Percentiles rank a stretch among this genome's conserved stretches.
Evolutionary conservation across 2,888 invertebrate species (phyloP).

Genomic region (Lycocerus yunnanus): DNA sequence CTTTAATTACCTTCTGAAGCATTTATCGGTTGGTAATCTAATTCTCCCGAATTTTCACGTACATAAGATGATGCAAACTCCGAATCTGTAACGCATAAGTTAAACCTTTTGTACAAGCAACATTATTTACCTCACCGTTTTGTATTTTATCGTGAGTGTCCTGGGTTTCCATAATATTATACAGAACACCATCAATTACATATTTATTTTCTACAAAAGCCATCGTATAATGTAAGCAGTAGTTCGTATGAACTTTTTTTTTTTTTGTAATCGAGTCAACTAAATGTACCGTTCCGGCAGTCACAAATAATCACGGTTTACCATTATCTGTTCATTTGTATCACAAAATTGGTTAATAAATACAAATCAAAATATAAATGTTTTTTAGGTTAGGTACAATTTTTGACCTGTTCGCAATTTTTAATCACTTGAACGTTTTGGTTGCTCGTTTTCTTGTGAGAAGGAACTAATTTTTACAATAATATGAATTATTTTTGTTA

Average conservation of each 20-base stretch:
- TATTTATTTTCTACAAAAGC: neutral
- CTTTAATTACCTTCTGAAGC: neutral
- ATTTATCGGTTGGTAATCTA: neutral
- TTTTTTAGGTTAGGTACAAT: neutral
- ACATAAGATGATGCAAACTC: neutral
- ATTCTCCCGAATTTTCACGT: neutral
- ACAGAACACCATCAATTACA: neutral
- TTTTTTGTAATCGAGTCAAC: neutral
- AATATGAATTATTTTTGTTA: neutral
- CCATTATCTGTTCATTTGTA: neutral
- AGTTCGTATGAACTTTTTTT: neutral
- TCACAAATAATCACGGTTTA: neutral
- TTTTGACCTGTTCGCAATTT: neutral
- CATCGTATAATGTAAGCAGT: neutral
- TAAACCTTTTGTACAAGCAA: neutral
- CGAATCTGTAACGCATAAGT: neutral
- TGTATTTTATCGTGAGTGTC: neutral
- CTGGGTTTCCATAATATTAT: neutral
- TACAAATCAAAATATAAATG: neutral
- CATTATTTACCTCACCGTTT: neutral
- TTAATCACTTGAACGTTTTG: neutral
- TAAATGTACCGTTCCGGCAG: neutral
- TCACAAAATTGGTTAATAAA: neutral
- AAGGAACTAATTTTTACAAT: neutral
- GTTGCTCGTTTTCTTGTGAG: neutral